Conservation (phyloP, 2,797 vertebrate genomes). For the Tamandua tetradactyla region DNA sequence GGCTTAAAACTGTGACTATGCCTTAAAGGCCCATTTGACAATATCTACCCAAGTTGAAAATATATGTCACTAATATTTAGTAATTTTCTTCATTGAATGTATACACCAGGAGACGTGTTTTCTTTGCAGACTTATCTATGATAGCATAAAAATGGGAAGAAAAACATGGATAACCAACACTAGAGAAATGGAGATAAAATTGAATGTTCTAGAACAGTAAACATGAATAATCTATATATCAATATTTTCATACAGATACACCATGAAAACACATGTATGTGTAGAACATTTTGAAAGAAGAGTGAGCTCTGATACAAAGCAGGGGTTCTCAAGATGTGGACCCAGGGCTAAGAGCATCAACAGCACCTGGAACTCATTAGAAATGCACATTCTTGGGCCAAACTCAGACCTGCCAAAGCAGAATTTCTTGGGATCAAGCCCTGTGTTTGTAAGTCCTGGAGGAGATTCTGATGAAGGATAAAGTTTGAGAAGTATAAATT, state of each 20-base stretch:
- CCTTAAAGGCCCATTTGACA: not conserved
- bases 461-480: not conserved
- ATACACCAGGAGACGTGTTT: not conserved
- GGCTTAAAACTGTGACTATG: not conserved
- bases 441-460: not conserved
- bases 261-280: not conserved
- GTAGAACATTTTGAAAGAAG: not conserved
- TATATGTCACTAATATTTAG: not conserved
- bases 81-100: not conserved
- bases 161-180: not conserved
- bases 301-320: not conserved
- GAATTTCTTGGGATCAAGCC: not conserved
- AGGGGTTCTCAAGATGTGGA: too few relatives aligned
- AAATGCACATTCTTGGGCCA: not conserved
- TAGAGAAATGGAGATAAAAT: not conserved
- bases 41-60: not conserved
- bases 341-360: too few relatives aligned
- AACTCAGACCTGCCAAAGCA: not conserved
- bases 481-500: not conserved
- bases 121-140: not conserved
- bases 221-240: not conserved
- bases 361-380: not conserved
- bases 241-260: not conserved
- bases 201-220: not conserved
- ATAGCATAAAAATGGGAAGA: not conserved